Evolutionary conservation across 2,797 vertebrate species (phyloP).

Genomic region (Taeniopygia guttata): DNA sequence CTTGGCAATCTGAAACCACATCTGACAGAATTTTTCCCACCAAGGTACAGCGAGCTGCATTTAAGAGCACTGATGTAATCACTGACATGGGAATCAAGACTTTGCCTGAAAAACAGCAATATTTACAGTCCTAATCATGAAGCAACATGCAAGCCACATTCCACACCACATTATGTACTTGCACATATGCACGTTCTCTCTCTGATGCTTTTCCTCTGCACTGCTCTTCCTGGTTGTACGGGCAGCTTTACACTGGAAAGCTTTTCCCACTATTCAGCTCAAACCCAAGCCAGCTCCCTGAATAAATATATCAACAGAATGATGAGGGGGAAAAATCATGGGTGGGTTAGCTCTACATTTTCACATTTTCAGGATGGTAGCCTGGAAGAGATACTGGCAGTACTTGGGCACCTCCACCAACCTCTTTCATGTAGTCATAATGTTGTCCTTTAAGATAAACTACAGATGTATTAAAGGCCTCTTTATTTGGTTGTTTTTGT

Average conservation of each 20-base stretch:
- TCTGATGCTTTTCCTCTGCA: background rate
- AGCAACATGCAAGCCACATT: rapidly evolving
- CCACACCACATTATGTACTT: background rate
- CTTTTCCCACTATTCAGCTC: background rate
- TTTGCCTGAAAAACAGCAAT: background rate
- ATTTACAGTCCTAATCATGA: background rate
- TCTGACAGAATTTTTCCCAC: background rate
- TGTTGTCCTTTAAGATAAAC: background rate
- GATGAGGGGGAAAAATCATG: background rate
- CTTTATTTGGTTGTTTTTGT: too few relatives aligned
- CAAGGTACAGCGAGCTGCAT: background rate
- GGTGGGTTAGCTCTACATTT: background rate
- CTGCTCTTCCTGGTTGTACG: background rate
- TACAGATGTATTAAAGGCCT: background rate
- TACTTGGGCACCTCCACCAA: background rate
- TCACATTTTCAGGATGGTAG: background rate
- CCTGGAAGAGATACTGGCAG: background rate
- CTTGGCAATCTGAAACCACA: background rate
- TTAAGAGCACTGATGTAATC: background rate
- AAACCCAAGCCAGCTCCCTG: background rate
- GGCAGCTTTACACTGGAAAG: background rate
- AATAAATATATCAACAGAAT: background rate
- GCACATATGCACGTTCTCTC: rapidly evolving
- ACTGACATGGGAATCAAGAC: background rate
- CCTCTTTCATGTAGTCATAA: background rate